Evolutionary conservation across 2,888 invertebrate genomes (phyloP).

Genomic region (Mythimna albipuncta): DNA sequence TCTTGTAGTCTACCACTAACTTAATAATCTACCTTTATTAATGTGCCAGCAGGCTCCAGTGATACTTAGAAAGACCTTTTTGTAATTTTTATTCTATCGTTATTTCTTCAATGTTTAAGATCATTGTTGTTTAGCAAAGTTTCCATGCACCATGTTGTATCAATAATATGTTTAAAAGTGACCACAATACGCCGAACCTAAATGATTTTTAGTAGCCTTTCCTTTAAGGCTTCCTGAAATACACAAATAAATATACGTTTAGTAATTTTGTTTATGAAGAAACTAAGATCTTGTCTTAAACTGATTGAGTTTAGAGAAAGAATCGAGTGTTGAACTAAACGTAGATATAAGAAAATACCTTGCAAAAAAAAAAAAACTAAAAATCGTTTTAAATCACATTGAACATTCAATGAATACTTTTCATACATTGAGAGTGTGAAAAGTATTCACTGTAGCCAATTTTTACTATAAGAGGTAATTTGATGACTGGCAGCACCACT

Average conservation of each 20-base stretch:
- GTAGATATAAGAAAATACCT: background rate
- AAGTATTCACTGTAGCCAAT: background rate
- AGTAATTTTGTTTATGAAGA: background rate
- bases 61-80: constrained; percentile 11
- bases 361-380: background rate
- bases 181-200: background rate
- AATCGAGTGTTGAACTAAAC: background rate
- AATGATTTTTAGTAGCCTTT: background rate
- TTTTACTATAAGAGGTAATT: background rate
- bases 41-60: background rate
- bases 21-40: background rate
- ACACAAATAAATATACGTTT: background rate
- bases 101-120: background rate
- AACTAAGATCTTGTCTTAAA: too few relatives aligned
- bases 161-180: background rate
- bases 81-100: background rate
- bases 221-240: too few relatives aligned
- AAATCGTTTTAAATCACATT: background rate
- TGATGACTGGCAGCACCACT: background rate
- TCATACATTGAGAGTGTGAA: background rate
- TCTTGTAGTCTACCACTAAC: background rate
- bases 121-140: background rate
- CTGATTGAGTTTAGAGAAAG: too few relatives aligned
- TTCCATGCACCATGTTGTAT: background rate
- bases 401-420: background rate